Conservation (phyloP, 1,140 invertebrate species). For the Neodiprion pinetum region DNA sequence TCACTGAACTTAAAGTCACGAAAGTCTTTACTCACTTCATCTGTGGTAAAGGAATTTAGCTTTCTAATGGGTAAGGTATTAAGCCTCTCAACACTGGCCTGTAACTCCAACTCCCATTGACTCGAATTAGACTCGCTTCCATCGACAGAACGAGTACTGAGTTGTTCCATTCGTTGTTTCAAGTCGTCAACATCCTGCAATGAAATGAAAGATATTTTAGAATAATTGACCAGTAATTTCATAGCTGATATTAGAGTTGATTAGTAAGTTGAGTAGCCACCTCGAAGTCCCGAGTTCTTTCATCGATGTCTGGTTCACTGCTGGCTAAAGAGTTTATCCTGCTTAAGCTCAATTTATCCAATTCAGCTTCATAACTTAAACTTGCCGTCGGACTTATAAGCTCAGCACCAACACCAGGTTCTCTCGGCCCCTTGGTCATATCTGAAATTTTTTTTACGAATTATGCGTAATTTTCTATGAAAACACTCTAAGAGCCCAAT, state of each 20-base stretch:
- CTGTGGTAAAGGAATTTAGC: slow-evolving; percentile 12
- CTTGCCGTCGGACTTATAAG: slow-evolving; percentile 62
- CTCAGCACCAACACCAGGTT: slow-evolving; percentile 92
- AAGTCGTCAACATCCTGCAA: slow-evolving; percentile 43
- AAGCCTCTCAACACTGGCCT: slow-evolving; percentile 52
- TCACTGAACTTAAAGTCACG: slow-evolving; percentile 9
- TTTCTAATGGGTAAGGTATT: slow-evolving; percentile 41
- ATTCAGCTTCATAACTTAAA: slow-evolving; percentile 44
- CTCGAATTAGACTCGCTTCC: slow-evolving; percentile 54
- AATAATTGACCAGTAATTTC: slow-evolving; percentile 4
- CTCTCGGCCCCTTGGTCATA: slow-evolving; percentile 70
- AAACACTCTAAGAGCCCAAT: too few relatives aligned
- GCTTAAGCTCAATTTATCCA: slow-evolving; percentile 43
- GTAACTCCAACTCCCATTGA: slow-evolving; percentile 57
- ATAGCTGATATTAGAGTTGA: background rate
- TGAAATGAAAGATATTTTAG: slow-evolving; percentile 13
- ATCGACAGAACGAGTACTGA: slow-evolving; percentile 50
- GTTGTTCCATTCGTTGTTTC: slow-evolving; percentile 44
- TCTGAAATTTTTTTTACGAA: slow-evolving; percentile 33
- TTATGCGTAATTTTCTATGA: background rate
- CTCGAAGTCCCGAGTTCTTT: slow-evolving; percentile 46
- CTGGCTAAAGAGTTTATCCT: slow-evolving; percentile 46
- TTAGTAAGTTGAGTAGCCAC: slow-evolving; percentile 32
- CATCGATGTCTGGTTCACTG: slow-evolving; percentile 42
- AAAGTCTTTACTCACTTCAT: background rate